These are phyloP conservation scores for Exaiptasia diaphana DNA, from an alignment of 64 coral and sea anemone genomes.

Conservation along the genomic window DNA sequence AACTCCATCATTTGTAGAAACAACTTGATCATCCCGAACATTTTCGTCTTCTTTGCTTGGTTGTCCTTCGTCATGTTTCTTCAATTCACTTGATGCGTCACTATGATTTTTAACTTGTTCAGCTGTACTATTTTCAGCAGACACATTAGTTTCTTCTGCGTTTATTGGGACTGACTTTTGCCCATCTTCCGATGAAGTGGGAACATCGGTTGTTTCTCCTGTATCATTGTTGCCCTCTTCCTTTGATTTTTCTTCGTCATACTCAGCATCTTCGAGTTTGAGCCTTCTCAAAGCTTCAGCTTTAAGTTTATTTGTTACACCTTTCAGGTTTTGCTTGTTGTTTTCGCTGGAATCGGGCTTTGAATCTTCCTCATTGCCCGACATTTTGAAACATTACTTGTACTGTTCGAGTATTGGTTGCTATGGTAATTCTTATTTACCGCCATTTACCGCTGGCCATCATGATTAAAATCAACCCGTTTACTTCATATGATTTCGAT, in stretches of 20 bases:
- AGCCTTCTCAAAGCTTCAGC: constrained; percentile 75
- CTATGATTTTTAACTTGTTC: too few species aligned
- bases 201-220: neutral
- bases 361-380: constrained; percentile 61
- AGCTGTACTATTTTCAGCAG: neutral
- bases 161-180: neutral
- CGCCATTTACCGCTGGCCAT: constrained; percentile 7
- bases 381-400: constrained; percentile 73
- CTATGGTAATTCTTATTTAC: constrained; percentile 58
- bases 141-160: neutral
- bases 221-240: neutral
- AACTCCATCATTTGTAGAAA: neutral
- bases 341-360: constrained; percentile 35
- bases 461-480: neutral
- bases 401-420: constrained; percentile 48
- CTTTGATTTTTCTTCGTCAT: constrained; percentile 42
- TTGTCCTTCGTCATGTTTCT: neutral
- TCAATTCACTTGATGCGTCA: too few species aligned
- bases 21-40: neutral
- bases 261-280: constrained; percentile 61
- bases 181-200: neutral
- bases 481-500: too few species aligned
- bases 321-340: constrained; percentile 38
- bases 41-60: neutral
- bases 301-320: constrained; percentile 74